Percentiles rank a stretch among this genome's conserved stretches.
Conservation (phyloP, 2,113 vertebrate species). For the Isichthys henryi region DNA sequence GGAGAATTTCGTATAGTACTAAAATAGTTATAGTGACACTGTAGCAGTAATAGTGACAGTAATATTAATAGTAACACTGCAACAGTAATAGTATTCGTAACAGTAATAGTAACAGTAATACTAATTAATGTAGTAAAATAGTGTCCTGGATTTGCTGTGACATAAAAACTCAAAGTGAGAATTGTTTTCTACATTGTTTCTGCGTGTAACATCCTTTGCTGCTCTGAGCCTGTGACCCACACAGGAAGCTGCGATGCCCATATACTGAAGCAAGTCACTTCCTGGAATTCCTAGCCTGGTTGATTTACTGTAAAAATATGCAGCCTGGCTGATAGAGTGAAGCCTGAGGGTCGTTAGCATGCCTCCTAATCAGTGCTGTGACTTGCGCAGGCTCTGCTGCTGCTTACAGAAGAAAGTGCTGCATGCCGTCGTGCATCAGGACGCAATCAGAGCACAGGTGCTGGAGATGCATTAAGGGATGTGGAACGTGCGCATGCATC, state of each 20-base stretch:
- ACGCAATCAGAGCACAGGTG: background rate
- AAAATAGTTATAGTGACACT: background rate
- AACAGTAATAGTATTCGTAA: too few relatives aligned
- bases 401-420: background rate
- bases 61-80: too few relatives aligned
- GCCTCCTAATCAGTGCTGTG: background rate
- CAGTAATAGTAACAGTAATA: background rate
- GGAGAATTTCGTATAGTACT: background rate
- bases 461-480: background rate
- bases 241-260: background rate
- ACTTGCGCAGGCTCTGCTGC: background rate
- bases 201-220: background rate
- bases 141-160: background rate
- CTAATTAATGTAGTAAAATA: background rate
- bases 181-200: background rate
- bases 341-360: background rate
- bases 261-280: background rate
- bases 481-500: background rate
- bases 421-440: background rate
- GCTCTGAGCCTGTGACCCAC: background rate
- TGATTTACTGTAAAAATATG: slow-evolving; percentile 21
- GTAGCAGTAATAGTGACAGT: background rate
- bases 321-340: background rate
- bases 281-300: background rate
- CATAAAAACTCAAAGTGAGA: background rate